Evolutionary conservation across 2,797 vertebrate species (phyloP), one percentile per base, ranked within the genome.

Genomic region (Darevskia mixta): DNA sequence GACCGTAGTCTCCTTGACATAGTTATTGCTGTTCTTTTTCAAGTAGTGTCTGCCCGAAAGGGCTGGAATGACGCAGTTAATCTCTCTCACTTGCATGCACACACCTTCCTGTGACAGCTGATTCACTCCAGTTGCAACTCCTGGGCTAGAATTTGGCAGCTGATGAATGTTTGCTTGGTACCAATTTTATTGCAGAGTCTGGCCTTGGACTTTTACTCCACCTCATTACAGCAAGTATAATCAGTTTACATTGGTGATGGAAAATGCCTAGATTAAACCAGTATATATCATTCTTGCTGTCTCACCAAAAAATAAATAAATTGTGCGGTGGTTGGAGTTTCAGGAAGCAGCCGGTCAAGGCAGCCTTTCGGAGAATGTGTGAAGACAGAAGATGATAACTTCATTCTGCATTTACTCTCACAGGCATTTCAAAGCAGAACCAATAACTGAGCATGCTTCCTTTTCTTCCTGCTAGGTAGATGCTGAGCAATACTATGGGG

Each of bases 401-500:
- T 67, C 58, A 80, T 67, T 71, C 66, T 61, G 13, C 11, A 6
- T 83, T 71, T n/a, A 13, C 27, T 83, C 29, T 69, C 6, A 25
- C 23, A 41, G n/a, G 18, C 43, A 41, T 17, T 78, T 71, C 27
- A 58, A 41, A 69, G 35, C n/a, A 25, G 64, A 41, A 29, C 61
- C 13, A 43, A 43, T 1, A 27, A 71, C 6, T 76, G 15, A 58
- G 25, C 17, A 13, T 83, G 10, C 45, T 69, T 75, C 10, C 0
- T 64, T 73, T 45, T 80, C 90, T 71, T 77, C 92, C 61, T 92
- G 10, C 1, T 96, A 99, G 99, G 98, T 99, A 92, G 99, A 99
- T 32, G 99, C 99, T 0, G 99, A 99, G 92, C 99, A 99, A 92
- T 99, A 99, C 92, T 99, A 99, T 1, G 98, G 98, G 23, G 99